Conservation (phyloP, 2,888 invertebrate species). For the Archips crataeganus region DNA sequence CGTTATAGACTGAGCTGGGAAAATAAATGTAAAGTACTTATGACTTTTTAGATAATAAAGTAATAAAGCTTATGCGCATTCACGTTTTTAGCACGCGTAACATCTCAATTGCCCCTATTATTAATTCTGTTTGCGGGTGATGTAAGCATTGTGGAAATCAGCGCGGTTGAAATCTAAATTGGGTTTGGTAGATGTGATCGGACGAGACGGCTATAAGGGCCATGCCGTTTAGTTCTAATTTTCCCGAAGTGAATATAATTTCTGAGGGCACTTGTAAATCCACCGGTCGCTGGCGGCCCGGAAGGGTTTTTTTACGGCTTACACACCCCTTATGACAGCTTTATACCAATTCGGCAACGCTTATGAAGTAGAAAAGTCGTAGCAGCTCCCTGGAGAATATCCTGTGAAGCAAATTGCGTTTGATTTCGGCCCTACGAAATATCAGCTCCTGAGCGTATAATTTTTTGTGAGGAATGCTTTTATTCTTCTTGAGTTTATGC, state of each 20-base stretch:
- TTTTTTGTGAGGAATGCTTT: constrained; percentile 9
- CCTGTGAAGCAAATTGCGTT: constrained; percentile 27
- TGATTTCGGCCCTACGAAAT: constrained; percentile 15
- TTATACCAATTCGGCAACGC: constrained; percentile 24
- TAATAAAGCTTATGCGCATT: too few relatives aligned
- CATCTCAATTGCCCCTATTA: too few relatives aligned
- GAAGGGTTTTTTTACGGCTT: constrained; percentile 31
- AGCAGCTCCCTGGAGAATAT: constrained; percentile 21
- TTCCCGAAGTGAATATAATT: constrained; percentile 30
- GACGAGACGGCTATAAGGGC: constrained; percentile 7
- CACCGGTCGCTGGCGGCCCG: neutral
- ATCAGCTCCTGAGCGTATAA: neutral
- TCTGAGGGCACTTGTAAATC: constrained; percentile 25
- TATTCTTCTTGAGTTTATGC: neutral
- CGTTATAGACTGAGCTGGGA: too few relatives aligned
- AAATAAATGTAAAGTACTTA: too few relatives aligned
- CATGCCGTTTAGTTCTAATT: constrained; percentile 31
- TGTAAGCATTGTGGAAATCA: neutral
- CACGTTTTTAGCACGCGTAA: too few relatives aligned
- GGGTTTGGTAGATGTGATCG: constrained; percentile 5
- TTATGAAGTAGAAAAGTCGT: constrained; percentile 22
- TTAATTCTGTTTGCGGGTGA: neutral
- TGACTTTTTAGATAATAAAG: too few relatives aligned
- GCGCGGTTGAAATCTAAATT: neutral
- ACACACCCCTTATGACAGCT: constrained; percentile 32